Evolutionary conservation across 2,888 invertebrate genomes (phyloP).

Genomic region (Tyria jacobaeae): DNA sequence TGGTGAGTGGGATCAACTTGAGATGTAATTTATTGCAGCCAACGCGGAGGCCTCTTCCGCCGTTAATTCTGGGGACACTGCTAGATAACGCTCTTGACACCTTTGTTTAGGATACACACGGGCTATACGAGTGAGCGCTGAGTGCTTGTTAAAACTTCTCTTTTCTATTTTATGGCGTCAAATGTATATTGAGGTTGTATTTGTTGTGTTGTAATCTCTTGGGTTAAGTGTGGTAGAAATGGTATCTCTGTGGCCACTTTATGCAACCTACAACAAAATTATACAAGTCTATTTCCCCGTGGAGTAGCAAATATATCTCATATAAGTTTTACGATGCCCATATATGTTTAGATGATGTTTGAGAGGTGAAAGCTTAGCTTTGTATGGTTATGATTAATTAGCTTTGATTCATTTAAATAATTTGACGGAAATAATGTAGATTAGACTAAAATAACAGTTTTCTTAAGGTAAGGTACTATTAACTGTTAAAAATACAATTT

Average conservation of each 20-base stretch:
- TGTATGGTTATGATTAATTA: no score
- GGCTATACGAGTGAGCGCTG: constrained; percentile 25
- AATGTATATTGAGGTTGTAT: constrained; percentile 7
- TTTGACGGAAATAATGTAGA: no score
- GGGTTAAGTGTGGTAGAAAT: neutral
- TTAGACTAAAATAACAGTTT: no score
- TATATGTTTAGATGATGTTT: neutral
- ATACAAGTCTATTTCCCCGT: neutral
- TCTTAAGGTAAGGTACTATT: no score
- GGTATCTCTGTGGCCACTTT: neutral
- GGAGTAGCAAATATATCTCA: neutral
- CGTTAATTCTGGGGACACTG: constrained; percentile 71
- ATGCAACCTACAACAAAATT: neutral
- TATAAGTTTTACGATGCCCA: neutral
- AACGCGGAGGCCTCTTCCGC: constrained; percentile 62
- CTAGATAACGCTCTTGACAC: constrained; percentile 71
- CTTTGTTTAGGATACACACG: constrained; percentile 60
- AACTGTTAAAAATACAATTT: no score
- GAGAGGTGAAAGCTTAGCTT: no score
- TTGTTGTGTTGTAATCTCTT: neutral
- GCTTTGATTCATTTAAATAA: no score
- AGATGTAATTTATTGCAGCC: constrained; percentile 74
- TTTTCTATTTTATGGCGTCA: constrained; percentile 18
- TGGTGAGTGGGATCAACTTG: constrained; percentile 73
- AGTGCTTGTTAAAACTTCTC: constrained; percentile 25